phyloP scores from a whole-genome alignment of 2,888 invertebrate genomes.

The Drosophila mimica region DNA sequence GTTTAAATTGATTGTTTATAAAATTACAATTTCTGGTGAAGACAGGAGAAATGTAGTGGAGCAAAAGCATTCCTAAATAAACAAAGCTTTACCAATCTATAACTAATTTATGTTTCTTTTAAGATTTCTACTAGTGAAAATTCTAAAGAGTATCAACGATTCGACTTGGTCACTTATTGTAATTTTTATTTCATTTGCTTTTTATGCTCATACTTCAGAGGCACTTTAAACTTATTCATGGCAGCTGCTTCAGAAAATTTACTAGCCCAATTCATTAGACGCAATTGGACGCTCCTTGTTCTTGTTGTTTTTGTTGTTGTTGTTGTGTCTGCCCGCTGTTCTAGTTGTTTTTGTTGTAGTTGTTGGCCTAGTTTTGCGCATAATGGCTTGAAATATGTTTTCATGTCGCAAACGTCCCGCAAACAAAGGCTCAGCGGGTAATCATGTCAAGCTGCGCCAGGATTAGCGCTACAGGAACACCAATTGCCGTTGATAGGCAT shows the following conservation, averaged over 20 bases:
- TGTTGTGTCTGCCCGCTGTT: conserved; percentile 16
- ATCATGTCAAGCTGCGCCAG: conserved; percentile 55
- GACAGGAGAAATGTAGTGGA: too few species aligned
- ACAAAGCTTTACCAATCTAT: background rate
- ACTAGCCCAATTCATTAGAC: conserved; percentile 72
- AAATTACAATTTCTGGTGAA: background rate
- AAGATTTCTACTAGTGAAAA: background rate
- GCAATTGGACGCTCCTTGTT: conserved; percentile 47
- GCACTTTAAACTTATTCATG: conserved; percentile 72
- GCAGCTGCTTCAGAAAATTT: conserved; percentile 61
- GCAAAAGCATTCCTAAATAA: background rate
- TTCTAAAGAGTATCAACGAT: conserved; percentile 13
- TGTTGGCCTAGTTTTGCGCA: conserved; percentile 68
- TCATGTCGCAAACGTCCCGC: conserved; percentile 61
- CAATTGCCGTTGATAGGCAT: conserved; percentile 59
- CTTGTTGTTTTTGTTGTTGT: conserved; percentile 31
- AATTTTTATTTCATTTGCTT: conserved; percentile 28
- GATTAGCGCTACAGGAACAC: conserved; percentile 62
- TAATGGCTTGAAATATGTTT: conserved; percentile 75
- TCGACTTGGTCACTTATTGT: conserved; percentile 26
- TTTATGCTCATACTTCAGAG: conserved; percentile 38
- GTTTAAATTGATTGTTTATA: background rate
- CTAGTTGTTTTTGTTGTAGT: conserved; percentile 21
- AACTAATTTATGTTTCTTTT: background rate
- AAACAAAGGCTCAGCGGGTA: conserved; percentile 70